Conservation (phyloP, 2,113 vertebrate species). For the Perca fluviatilis region DNA sequence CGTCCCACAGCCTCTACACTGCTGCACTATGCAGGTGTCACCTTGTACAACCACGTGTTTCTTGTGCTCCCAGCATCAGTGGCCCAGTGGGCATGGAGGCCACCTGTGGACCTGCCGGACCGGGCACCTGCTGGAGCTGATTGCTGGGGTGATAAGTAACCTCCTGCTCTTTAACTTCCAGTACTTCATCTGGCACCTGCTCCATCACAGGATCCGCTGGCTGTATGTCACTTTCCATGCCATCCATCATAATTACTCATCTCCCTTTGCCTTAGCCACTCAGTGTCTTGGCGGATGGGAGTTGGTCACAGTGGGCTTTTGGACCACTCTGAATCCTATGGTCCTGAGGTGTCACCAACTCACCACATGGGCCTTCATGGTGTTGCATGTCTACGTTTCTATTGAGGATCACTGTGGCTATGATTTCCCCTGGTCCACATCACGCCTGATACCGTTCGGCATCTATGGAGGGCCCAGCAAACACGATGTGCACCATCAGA, state of each 20-base stretch:
- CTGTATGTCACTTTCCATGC: constrained; percentile 84
- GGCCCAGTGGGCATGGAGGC: constrained; percentile 85
- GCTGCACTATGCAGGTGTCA: constrained; percentile 80
- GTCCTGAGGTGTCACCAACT: constrained; percentile 80
- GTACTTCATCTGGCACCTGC: constrained; percentile 85
- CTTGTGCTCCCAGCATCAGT: constrained; percentile 82
- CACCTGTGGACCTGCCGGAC: constrained; percentile 78
- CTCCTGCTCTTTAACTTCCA: constrained; percentile 86
- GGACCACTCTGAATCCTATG: constrained; percentile 81
- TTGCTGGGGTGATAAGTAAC: constrained; percentile 73
- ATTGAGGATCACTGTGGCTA: constrained; percentile 84
- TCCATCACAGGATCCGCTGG: constrained; percentile 82
- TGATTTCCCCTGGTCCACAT: constrained; percentile 83
- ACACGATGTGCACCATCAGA: constrained; percentile 81
- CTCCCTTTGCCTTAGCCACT: constrained; percentile 79
- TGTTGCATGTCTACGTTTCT: constrained; percentile 80
- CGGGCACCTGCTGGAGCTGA: constrained; percentile 79
- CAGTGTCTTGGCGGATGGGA: constrained; percentile 83
- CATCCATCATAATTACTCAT: constrained; percentile 79
- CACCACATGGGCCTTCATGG: constrained; percentile 82
- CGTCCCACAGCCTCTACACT: constrained; percentile 70
- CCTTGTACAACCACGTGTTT: constrained; percentile 82
- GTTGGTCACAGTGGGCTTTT: constrained; percentile 80
- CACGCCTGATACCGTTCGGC: constrained; percentile 77
- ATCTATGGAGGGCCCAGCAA: constrained; percentile 82